phyloP scores from a whole-genome alignment of 64 coral and sea anemone species.

The Montipora sp. region DNA sequence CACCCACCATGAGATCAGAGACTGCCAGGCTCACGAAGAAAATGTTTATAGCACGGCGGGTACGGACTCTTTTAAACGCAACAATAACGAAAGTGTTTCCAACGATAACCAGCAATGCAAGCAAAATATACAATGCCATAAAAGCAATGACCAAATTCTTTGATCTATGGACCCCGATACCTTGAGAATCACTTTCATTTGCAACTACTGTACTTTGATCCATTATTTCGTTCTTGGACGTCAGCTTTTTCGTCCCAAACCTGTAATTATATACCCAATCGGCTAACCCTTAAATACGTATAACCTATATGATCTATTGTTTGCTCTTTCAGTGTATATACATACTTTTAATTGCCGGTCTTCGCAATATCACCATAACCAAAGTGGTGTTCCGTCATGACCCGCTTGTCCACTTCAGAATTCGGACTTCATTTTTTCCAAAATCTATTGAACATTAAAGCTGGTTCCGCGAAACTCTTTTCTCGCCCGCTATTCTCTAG shows the following conservation, averaged over 20 bases:
- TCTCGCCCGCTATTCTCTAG: background rate
- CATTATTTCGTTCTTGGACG: background rate
- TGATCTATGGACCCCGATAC: background rate
- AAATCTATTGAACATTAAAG: background rate
- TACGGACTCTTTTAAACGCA: constrained; percentile 18
- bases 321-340: background rate
- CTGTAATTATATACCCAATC: background rate
- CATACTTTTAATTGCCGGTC: background rate
- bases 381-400: background rate
- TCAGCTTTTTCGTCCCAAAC: background rate
- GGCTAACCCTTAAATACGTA: background rate
- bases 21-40: constrained; percentile 72
- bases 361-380: background rate
- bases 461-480: background rate
- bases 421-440: background rate
- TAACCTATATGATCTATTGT: background rate
- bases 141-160: constrained; percentile 21
- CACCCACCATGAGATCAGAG: constrained; percentile 48
- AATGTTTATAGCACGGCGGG: constrained; percentile 42
- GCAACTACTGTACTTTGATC: background rate
- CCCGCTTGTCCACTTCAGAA: background rate
- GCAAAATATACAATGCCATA: constrained; percentile 32
- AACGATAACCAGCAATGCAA: constrained; percentile 26
- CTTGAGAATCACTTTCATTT: background rate
- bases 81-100: constrained; percentile 63